Evolutionary conservation across 1,140 invertebrate genomes (phyloP).

Genomic region (Ceratoteleas bidentatus): DNA sequence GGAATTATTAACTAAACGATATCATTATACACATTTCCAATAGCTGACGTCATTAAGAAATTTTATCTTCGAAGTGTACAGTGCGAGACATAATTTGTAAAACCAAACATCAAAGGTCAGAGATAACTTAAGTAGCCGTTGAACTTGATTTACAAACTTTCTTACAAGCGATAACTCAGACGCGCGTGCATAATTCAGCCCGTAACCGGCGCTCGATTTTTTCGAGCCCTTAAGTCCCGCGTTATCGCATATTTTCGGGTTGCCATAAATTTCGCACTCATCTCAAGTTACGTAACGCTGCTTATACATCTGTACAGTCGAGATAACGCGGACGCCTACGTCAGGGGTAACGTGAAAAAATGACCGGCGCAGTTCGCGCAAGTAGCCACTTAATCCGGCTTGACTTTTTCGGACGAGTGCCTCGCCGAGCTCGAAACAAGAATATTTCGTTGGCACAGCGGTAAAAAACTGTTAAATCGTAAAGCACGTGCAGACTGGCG

Average conservation of each 20-base stretch:
- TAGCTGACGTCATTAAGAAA: no score
- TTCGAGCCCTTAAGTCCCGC: conserved; percentile 7
- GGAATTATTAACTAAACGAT: no score
- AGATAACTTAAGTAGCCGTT: no score
- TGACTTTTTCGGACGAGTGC: conserved; percentile 31
- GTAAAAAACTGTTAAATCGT: conserved; percentile 18
- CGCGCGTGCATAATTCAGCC: background rate
- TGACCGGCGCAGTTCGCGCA: no score
- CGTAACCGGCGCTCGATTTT: background rate
- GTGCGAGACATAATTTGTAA: no score
- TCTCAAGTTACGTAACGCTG: conserved; percentile 48
- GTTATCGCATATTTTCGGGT: conserved; percentile 40
- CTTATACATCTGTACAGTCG: conserved; percentile 44
- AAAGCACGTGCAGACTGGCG: background rate
- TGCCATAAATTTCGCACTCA: conserved; percentile 40
- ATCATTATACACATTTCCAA: no score
- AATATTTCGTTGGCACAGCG: conserved; percentile 11
- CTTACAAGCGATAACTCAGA: no score
- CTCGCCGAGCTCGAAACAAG: conserved; percentile 8
- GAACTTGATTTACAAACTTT: no score
- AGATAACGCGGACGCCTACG: conserved; percentile 42
- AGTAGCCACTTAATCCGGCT: no score
- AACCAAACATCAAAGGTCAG: no score
- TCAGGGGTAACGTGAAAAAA: no score
- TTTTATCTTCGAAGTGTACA: no score